phyloP scores from a whole-genome alignment of 2,113 vertebrate genomes.

The Neotoma lepida region DNA sequence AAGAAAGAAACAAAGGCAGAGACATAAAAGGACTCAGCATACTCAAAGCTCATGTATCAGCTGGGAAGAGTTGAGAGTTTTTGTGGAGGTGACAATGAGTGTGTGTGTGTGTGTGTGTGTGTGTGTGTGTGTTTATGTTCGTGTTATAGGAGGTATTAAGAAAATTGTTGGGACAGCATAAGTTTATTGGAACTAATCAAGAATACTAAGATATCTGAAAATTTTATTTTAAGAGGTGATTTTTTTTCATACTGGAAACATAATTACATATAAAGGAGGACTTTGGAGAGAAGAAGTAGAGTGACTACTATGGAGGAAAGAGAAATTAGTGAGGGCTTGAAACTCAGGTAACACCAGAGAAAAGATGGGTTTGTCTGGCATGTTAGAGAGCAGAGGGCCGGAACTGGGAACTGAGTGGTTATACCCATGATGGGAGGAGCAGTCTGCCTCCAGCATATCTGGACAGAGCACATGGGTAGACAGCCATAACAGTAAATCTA shows the following conservation, averaged over 20 bases:
- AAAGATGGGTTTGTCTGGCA: not conserved
- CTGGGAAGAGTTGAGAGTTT: not conserved
- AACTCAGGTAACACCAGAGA: not conserved
- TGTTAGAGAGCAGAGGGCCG: not conserved
- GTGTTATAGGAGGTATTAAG: not conserved
- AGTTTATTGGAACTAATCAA: not conserved
- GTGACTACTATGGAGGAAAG: not conserved
- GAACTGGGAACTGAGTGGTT: not conserved
- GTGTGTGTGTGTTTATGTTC: not conserved
- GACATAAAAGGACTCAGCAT: not conserved
- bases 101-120: not conserved
- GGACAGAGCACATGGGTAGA: not conserved
- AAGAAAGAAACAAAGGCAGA: not conserved
- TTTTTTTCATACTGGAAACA: conserved; percentile 4
- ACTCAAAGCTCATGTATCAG: not conserved
- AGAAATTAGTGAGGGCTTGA: not conserved
- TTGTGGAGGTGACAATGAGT: not conserved
- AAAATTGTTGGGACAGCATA: not conserved
- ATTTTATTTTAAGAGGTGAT: not conserved
- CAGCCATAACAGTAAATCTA: not conserved
- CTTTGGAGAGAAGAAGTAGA: not conserved
- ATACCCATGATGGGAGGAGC: not conserved
- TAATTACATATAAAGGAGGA: not conserved
- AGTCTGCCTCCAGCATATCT: not conserved
- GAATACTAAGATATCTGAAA: not conserved